phyloP scores from a whole-genome alignment of 2,113 vertebrate species.

The Etia nguti region DNA sequence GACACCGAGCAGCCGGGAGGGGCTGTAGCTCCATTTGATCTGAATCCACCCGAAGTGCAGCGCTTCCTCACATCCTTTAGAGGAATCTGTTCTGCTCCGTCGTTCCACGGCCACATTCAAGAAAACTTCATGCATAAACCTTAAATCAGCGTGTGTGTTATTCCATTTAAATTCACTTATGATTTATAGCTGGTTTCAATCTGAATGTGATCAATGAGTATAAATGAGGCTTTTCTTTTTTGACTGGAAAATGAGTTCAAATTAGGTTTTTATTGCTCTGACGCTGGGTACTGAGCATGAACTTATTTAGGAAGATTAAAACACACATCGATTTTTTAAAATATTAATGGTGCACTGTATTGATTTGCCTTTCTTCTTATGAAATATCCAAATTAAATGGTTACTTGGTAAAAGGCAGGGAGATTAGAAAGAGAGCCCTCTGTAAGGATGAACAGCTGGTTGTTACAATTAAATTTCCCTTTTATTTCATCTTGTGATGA shows the following conservation, averaged over 20 bases:
- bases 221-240: not conserved
- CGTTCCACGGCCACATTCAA: not conserved
- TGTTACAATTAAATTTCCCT: not conserved
- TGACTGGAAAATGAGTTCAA: not conserved
- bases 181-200: not conserved
- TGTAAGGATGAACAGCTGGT: not conserved
- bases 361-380: not conserved
- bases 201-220: not conserved
- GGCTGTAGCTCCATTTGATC: not conserved
- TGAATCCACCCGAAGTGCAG: not conserved
- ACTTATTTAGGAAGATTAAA: not conserved
- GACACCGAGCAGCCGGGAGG: not conserved
- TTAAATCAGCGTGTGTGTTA: rapidly evolving
- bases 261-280: not conserved
- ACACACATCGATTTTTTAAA: not conserved
- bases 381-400: not conserved
- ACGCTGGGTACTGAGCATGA: not conserved
- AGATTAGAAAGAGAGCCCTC: not conserved
- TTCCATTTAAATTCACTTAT: not conserved
- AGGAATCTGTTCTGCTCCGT: not conserved
- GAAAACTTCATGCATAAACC: not conserved
- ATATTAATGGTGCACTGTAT: not conserved
- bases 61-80: not conserved
- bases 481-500: not conserved
- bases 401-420: not conserved